A percentile compares a stretch with the other conserved stretches of the same genome.
Evolutionary conservation across 2,888 invertebrate genomes (phyloP).

Genomic region (Cybosia mesomella): DNA sequence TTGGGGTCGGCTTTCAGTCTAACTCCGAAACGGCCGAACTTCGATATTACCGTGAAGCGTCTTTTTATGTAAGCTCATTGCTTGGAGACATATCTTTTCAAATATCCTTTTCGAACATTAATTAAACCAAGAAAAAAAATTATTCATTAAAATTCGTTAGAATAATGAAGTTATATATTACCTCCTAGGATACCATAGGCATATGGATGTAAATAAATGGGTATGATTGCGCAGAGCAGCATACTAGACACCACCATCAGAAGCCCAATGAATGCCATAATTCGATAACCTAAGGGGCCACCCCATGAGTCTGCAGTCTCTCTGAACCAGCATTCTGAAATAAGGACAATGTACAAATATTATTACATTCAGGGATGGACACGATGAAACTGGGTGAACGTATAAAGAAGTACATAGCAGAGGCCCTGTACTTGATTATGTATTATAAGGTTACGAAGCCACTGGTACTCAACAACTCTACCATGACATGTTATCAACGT

Average conservation of each 20-base stretch:
- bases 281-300: conserved; percentile 71
- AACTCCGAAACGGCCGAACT: too few species aligned
- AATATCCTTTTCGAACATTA: neutral
- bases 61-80: too few species aligned
- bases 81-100: neutral
- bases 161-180: conserved; percentile 39
- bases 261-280: conserved; percentile 74
- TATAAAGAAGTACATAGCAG: too few species aligned
- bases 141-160: neutral
- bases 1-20: too few species aligned
- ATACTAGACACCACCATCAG: conserved; percentile 66
- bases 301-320: conserved; percentile 84
- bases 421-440: too few species aligned
- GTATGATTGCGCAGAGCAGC: conserved; percentile 69
- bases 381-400: neutral
- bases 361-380: neutral
- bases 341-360: neutral
- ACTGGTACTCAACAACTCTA: too few species aligned
- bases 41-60: too few species aligned
- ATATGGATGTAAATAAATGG: conserved; percentile 67
- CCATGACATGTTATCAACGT: too few species aligned
- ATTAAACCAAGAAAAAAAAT: neutral
- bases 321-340: conserved; percentile 82
- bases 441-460: neutral
- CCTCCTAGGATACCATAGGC: conserved; percentile 77